Evolutionary conservation across 2,113 vertebrate genomes (phyloP).

Genomic region (Xenotilapia leptura): DNA sequence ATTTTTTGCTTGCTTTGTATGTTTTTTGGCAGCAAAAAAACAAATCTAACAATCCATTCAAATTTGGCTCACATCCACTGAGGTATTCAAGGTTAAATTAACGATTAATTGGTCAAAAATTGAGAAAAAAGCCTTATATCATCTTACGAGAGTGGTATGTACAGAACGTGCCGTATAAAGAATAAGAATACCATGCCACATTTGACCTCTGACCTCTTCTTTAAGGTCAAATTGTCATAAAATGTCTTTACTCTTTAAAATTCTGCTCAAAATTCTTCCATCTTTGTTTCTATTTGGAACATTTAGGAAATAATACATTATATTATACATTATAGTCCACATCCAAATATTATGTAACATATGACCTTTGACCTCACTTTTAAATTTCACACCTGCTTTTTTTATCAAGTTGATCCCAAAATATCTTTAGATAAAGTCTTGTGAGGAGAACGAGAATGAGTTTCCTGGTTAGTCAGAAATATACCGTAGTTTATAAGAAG

Average conservation of each 20-base stretch:
- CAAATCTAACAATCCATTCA: accelerated
- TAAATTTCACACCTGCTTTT: neutral
- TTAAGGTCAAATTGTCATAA: neutral
- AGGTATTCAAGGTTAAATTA: neutral
- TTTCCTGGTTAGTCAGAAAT: neutral
- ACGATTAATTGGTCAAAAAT: accelerated
- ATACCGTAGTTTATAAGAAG: accelerated
- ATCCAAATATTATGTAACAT: neutral
- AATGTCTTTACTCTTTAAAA: neutral
- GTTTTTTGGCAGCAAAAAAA: neutral
- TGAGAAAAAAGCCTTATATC: neutral
- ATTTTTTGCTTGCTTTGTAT: neutral
- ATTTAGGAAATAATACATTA: accelerated
- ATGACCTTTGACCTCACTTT: neutral
- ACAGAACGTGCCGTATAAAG: accelerated
- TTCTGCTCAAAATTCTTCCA: neutral
- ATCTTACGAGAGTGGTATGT: accelerated
- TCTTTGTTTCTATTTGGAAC: neutral
- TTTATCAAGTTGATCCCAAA: neutral
- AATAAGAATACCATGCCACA: neutral
- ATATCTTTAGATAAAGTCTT: neutral
- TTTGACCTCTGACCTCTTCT: neutral
- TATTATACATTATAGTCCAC: neutral
- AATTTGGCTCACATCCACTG: neutral
- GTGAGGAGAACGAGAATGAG: accelerated